phyloP scores from a whole-genome alignment of 2,797 vertebrate species.

The Micropoecilia bifurca region DNA sequence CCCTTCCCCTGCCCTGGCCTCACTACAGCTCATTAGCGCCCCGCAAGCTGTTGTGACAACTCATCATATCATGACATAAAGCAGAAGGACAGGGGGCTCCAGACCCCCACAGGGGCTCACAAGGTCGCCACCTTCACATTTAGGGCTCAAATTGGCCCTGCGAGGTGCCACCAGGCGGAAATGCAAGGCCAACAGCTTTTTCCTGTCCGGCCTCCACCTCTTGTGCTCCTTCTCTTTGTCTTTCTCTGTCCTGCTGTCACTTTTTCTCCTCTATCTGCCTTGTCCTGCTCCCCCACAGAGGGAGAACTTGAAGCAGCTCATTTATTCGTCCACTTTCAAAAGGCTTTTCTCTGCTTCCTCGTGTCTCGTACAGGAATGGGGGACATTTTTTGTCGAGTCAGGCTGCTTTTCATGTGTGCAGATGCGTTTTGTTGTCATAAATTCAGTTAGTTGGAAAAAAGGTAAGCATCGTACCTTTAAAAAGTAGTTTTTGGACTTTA shows the following conservation, averaged over 20 bases:
- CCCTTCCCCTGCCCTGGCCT: conserved; percentile 61
- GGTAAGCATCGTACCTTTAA: conserved; percentile 34
- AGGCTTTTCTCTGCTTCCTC: conserved; percentile 25
- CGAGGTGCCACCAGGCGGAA: conserved; percentile 80
- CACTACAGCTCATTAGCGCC: conserved; percentile 84
- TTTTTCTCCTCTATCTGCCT: conserved; percentile 42
- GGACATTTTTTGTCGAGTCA: not conserved
- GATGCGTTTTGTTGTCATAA: conserved; percentile 35
- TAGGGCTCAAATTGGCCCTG: conserved; percentile 82
- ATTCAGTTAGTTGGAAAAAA: conserved; percentile 39
- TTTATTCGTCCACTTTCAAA: conserved; percentile 59
- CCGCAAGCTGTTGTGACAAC: conserved; percentile 83
- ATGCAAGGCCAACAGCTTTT: conserved; percentile 81
- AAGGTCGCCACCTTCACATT: conserved; percentile 83
- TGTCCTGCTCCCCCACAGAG: conserved; percentile 32
- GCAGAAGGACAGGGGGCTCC: conserved; percentile 67
- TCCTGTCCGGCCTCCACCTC: conserved; percentile 70
- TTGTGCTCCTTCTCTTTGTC: conserved; percentile 51
- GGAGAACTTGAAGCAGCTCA: conserved; percentile 53
- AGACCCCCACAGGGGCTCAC: conserved; percentile 61
- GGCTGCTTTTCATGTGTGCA: conserved; percentile 15
- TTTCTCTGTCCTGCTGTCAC: conserved; percentile 65
- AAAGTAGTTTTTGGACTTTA: conserved; percentile 54
- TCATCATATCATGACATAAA: conserved; percentile 87
- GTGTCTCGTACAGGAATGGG: not conserved